Evolutionary conservation across 2,888 invertebrate genomes (phyloP).

Genomic region (Cheilosia urbana): DNA sequence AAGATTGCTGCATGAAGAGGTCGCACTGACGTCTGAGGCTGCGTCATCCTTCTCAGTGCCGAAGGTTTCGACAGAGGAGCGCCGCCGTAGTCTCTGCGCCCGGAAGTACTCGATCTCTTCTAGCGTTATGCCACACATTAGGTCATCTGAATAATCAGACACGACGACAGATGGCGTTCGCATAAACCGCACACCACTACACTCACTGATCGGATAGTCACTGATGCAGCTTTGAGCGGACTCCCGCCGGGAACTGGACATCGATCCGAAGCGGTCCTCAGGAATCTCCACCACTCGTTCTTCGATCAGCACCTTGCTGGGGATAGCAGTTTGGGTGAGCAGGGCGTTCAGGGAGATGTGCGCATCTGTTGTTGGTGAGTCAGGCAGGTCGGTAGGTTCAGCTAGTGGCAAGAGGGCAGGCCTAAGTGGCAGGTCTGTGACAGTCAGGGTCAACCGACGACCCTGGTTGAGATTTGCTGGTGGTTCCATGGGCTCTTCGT

Average conservation of each 20-base stretch:
- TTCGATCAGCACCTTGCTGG: slow-evolving; percentile 85
- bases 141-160: slow-evolving; percentile 93
- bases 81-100: slow-evolving; percentile 83
- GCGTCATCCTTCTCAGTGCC: slow-evolving; percentile 79
- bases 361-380: slow-evolving; percentile 78
- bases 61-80: slow-evolving; percentile 81
- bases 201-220: slow-evolving; percentile 83
- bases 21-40: slow-evolving; percentile 85
- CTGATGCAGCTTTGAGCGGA: slow-evolving; percentile 83
- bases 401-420: slow-evolving; percentile 82
- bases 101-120: slow-evolving; percentile 87
- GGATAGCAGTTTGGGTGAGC: slow-evolving; percentile 78
- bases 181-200: slow-evolving; percentile 86
- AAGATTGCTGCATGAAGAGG: slow-evolving; percentile 86
- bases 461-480: slow-evolving; percentile 74
- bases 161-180: slow-evolving; percentile 94
- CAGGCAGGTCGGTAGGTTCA: slow-evolving; percentile 82
- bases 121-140: slow-evolving; percentile 85
- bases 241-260: slow-evolving; percentile 84
- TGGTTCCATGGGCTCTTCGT: slow-evolving; percentile 79
- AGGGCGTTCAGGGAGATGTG: slow-evolving; percentile 60
- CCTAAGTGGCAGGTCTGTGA: slow-evolving; percentile 82
- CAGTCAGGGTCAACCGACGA: slow-evolving; percentile 83
- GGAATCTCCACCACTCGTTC: slow-evolving; percentile 85
- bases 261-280: slow-evolving; percentile 83